Evolutionary conservation across 2,888 invertebrate genomes (phyloP), one percentile per base, ranked within the genome.

Genomic region (Spisula solida): DNA sequence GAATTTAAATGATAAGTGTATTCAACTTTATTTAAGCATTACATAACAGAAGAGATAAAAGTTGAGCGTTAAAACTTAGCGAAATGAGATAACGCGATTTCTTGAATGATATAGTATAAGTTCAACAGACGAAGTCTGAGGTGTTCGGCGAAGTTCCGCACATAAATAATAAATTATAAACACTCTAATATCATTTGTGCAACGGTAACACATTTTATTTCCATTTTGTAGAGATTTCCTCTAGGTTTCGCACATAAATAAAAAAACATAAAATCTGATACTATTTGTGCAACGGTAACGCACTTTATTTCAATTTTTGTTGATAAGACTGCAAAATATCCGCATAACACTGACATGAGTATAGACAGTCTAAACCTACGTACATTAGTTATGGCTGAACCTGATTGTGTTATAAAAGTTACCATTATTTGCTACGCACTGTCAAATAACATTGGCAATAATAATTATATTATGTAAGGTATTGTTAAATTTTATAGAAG

Each of bases 11-110:
- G 91, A 91, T 91, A 91, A 87, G 91, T 89, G 89, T 89, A 87
- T 91, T 91, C 85, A 87, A 87, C 84, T 88, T 89, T 83, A 87
- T 87, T 91, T 85, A 84, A 83, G 87, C 88, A 91, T 91, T 91
- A 89, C 91, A 88, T 91, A 89, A 91, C 91, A 83, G 79, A 79
- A 29, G 82, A 89, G 88, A 91, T 91, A 91, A 79, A 89, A 83
- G 86, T 87, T 89, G 91, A 87, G 86, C 85, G 85, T 82, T 86
- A 85, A 78, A 79, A 79, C 85, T 85, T 85, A 25, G 78, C 41
- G 29, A 56, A 55, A 56, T 56, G 79, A 79, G 79, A 84, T 84
- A 84, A 78, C 78, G 84, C 47, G 84, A 85, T 85, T 56, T 79
- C 78, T 55, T 34, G 79, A 85, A 31, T 60, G 85, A 85, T 85